These are phyloP conservation scores for Nothura maculosa DNA, from an alignment of 2,797 vertebrate species.

Conservation along the genomic window DNA sequence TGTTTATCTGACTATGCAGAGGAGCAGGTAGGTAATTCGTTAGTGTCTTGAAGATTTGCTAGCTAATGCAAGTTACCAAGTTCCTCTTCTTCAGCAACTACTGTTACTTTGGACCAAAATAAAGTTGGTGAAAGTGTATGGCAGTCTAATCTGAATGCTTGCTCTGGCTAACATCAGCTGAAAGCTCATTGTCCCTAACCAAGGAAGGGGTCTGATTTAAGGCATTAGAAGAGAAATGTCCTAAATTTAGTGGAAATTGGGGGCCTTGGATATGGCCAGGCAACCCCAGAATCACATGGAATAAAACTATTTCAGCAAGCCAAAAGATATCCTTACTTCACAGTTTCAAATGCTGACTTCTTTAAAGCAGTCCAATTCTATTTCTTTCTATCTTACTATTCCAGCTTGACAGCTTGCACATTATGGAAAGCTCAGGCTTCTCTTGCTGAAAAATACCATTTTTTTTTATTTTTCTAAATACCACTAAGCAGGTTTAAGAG, in stretches of 20 bases:
- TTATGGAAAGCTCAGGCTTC: background rate
- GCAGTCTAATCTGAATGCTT: background rate
- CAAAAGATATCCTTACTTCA: background rate
- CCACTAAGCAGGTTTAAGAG: background rate
- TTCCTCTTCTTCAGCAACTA: background rate
- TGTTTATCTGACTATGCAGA: background rate
- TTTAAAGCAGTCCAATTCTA: background rate
- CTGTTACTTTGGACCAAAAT: background rate
- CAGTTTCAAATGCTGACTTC: background rate
- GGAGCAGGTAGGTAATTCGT: background rate
- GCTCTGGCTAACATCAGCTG: background rate
- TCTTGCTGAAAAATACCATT: background rate
- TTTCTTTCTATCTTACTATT: background rate
- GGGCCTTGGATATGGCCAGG: background rate
- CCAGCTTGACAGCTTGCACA: background rate
- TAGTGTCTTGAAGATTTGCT: background rate
- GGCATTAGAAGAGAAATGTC: too few relatives aligned
- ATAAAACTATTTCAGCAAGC: background rate
- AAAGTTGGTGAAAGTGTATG: background rate
- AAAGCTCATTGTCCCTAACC: background rate
- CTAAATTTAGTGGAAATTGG: background rate
- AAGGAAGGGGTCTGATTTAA: background rate
- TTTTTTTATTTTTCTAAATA: background rate
- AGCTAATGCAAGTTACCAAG: background rate
- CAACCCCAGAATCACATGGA: background rate